phyloP scores from a whole-genome alignment of 1,140 invertebrate genomes.

The Nixonia krombeini region DNA sequence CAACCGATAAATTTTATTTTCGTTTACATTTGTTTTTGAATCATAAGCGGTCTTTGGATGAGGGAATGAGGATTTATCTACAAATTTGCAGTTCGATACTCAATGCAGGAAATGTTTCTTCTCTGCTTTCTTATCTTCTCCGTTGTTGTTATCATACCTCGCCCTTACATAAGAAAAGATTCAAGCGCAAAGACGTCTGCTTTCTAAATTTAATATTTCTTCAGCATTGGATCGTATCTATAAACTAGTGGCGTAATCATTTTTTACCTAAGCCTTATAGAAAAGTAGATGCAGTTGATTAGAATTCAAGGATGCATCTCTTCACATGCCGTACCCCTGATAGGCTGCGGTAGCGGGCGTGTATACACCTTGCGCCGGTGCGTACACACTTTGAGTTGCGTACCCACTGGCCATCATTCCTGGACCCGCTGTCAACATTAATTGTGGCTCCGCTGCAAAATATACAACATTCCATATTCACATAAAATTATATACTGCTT shows the following conservation, averaged over 20 bases:
- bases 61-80: constrained; percentile 34
- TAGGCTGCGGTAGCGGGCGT: constrained; percentile 74
- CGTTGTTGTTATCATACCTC: constrained; percentile 21
- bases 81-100: constrained; percentile 42
- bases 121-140: constrained; percentile 12
- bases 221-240: constrained; percentile 48
- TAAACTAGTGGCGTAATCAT: constrained; percentile 60
- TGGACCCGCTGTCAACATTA: constrained; percentile 96
- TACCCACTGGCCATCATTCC: constrained; percentile 79
- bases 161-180: constrained; percentile 32
- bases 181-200: constrained; percentile 41
- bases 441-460: constrained; percentile 84
- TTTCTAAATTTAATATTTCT: constrained; percentile 27
- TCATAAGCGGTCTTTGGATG: constrained; percentile 1
- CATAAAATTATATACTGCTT: too few relatives aligned
- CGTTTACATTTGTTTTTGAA: constrained; percentile 2
- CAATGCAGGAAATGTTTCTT: constrained; percentile 22
- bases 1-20: neutral
- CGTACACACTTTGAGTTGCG: constrained; percentile 66
- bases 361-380: constrained; percentile 72
- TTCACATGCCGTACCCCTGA: constrained; percentile 81
- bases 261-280: constrained; percentile 66
- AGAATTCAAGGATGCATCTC: constrained; percentile 34
- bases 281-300: constrained; percentile 64
- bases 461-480: too few relatives aligned